Conservation (phyloP, 2,797 vertebrate genomes). For the Pelochelys cantorii region DNA sequence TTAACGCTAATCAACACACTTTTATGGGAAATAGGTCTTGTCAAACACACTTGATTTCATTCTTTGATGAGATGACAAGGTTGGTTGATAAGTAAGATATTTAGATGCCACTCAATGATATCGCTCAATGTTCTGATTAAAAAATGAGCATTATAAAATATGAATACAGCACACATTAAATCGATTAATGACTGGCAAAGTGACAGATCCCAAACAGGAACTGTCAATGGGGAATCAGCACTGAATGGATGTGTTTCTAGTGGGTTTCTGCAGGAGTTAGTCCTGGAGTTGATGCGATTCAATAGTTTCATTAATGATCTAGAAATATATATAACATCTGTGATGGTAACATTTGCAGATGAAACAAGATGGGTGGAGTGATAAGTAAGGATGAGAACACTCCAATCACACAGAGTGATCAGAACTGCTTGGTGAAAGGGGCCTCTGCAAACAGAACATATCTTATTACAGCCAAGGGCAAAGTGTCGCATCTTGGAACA, state of each 20-base stretch:
- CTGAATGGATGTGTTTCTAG: neutral
- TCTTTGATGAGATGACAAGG: constrained; percentile 18
- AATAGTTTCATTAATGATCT: neutral
- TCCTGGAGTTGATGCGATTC: neutral
- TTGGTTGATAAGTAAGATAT: neutral
- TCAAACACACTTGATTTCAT: constrained; percentile 38
- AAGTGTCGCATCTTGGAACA: neutral
- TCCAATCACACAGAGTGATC: neutral
- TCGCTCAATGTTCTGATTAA: neutral
- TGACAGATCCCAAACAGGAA: constrained; percentile 23
- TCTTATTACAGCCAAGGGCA: neutral
- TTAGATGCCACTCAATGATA: constrained; percentile 22
- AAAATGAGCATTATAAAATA: neutral
- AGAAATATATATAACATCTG: neutral
- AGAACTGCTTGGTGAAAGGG: neutral
- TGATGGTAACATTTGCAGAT: neutral
- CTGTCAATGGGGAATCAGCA: neutral
- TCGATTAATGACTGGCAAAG: neutral
- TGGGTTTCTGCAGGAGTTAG: neutral
- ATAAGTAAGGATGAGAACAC: neutral
- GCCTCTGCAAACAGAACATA: neutral
- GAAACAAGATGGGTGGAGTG: neutral
- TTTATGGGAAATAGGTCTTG: constrained; percentile 8
- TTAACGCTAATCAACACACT: constrained; percentile 25
- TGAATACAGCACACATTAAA: neutral